These are phyloP conservation scores for Thera britannica DNA, from an alignment of 2,888 invertebrate genomes.

Conservation along the genomic window DNA sequence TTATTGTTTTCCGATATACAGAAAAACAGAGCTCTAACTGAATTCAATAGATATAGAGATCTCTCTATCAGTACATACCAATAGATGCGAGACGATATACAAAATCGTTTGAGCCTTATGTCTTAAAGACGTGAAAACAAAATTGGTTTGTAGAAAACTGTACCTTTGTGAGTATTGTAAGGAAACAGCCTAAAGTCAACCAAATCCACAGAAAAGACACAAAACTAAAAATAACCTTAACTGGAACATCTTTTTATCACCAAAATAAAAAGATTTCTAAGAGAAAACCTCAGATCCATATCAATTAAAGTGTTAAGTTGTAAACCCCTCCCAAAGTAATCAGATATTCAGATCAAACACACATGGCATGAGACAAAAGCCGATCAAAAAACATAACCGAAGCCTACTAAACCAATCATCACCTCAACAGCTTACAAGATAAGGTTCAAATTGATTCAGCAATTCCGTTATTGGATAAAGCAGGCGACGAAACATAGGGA, in stretches of 20 bases:
- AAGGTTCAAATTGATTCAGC: slow-evolving; percentile 42
- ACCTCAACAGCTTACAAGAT: slow-evolving; percentile 17
- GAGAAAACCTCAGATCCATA: slow-evolving; percentile 11
- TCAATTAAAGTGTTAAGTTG: slow-evolving; percentile 30
- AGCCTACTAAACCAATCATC: slow-evolving; percentile 14
- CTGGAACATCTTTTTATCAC: slow-evolving; percentile 1
- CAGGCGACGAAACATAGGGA: slow-evolving; percentile 63
- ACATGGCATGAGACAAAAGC: slow-evolving; percentile 55
- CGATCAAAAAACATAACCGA: slow-evolving; percentile 61
- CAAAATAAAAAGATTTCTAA: background rate
- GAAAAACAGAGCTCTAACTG: too few species aligned
- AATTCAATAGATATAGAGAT: too few species aligned
- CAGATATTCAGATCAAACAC: slow-evolving; percentile 33
- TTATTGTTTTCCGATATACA: too few species aligned
- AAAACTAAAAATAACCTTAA: background rate
- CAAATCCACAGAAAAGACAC: background rate
- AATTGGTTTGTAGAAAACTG: too few species aligned
- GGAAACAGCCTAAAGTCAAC: too few species aligned
- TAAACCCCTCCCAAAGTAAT: slow-evolving; percentile 26
- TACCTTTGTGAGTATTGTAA: too few species aligned
- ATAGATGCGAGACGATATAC: too few species aligned
- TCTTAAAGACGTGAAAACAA: too few species aligned
- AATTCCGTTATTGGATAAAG: slow-evolving; percentile 29
- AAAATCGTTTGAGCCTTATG: too few species aligned
- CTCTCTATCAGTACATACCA: too few species aligned